Evolutionary conservation across 35 echinoderm and acorn worm genomes (phyloP), one percentile per base, ranked within the genome.

Genomic region (Acanthaster planci): DNA sequence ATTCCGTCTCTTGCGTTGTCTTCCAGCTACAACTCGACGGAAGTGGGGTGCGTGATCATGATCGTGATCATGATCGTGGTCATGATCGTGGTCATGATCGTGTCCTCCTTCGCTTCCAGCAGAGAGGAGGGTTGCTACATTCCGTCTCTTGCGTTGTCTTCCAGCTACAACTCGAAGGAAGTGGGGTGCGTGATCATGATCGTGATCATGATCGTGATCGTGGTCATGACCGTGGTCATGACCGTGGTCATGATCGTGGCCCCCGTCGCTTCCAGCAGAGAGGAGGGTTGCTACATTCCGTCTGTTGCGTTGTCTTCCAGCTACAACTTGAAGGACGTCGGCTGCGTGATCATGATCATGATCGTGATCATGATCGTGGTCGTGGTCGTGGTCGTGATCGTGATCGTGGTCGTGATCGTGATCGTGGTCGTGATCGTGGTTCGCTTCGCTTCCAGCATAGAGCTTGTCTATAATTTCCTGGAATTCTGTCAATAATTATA

Each of bases 191-290:
- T 26, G n/a, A n/a, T n/a, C n/a, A n/a, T n/a, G n/a, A n/a, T n/a
- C n/a, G n/a, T n/a, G n/a, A n/a, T n/a, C n/a, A n/a, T n/a, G n/a
- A n/a, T 12, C 55, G 22, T 23, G 38, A 6, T 18, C 44, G 27
- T 89, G 79, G 44, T 81, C 53, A n/a, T n/a, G n/a, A n/a, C n/a
- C n/a, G n/a, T n/a, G n/a, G n/a, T n/a, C n/a, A n/a, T n/a, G n/a
- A n/a, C n/a, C n/a, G 37, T 89, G 86, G 35, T 58, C 67, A 17
- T 86, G 82, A 15, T 54, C 81, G 38, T 91, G 76, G n/a, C n/a
- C n/a, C n/a, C n/a, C n/a, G 5, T 44, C 86, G 38, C 88, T 67
- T 4, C 39, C 57, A 36, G 4, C 12, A 12, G 4, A 4, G 42
- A 12, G 4, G 42, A 47, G 4, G 42, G 42, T 47, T 47, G 4